phyloP scores from a whole-genome alignment of 2,797 vertebrate species.

The Ptychadena robeensis region DNA sequence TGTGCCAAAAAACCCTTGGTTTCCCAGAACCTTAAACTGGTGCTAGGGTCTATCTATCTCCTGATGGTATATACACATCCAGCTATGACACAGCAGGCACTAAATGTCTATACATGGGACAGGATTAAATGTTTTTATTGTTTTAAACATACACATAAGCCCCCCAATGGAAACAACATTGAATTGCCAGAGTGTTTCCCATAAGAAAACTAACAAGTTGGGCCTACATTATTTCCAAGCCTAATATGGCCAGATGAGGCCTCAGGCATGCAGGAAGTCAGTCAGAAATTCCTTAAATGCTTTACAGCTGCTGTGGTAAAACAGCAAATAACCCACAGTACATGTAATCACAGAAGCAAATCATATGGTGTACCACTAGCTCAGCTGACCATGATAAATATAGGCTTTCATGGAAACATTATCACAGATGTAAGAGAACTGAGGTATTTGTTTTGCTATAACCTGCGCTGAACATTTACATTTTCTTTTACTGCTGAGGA shows the following conservation, averaged over 20 bases:
- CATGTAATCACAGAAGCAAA: constrained; percentile 1
- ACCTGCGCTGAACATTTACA: background rate
- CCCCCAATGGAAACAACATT: background rate
- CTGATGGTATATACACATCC: background rate
- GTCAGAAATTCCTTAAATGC: constrained; percentile 72
- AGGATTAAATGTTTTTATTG: background rate
- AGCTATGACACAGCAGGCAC: background rate
- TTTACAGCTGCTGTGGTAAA: constrained; percentile 55
- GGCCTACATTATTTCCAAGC: constrained; percentile 65
- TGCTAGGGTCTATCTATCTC: too few species aligned
- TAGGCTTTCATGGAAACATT: background rate
- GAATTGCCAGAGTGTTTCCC: background rate
- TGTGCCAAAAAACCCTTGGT: too few species aligned
- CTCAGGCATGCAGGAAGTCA: constrained; percentile 69
- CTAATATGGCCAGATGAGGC: constrained; percentile 67
- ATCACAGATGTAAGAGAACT: background rate
- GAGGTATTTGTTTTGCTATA: background rate
- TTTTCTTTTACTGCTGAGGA: background rate
- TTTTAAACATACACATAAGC: background rate
- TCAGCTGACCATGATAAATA: constrained; percentile 22
- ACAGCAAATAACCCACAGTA: constrained; percentile 23
- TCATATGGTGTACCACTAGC: background rate
- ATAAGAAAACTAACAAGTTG: background rate
- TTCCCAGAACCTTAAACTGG: too few species aligned
- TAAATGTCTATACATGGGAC: background rate